Evolutionary conservation across 2,888 invertebrate species (phyloP).

Genomic region (Noctuana brunneofusca): DNA sequence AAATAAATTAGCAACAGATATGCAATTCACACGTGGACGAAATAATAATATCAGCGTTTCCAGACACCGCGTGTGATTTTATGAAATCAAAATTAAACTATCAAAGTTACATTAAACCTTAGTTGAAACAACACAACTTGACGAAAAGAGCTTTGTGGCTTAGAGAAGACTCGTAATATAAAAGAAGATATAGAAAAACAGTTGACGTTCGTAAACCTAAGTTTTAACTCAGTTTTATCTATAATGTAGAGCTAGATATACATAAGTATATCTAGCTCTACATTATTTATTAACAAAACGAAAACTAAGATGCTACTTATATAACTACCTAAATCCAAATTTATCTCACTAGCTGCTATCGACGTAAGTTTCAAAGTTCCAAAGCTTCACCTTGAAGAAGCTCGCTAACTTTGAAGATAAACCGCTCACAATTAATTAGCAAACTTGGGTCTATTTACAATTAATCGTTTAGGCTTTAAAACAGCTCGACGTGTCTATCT

Average conservation of each 20-base stretch:
- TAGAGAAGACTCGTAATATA: too few species aligned
- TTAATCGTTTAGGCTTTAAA: slow-evolving; percentile 10
- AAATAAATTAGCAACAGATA: slow-evolving; percentile 33
- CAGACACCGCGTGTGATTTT: background rate
- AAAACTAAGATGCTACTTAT: background rate
- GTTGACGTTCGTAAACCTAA: too few species aligned
- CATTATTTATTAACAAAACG: background rate
- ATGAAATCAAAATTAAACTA: background rate
- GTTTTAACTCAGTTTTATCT: too few species aligned
- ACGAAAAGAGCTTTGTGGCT: too few species aligned
- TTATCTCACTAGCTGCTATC: slow-evolving; percentile 11
- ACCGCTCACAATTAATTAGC: slow-evolving; percentile 22
- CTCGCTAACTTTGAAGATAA: slow-evolving; percentile 14
- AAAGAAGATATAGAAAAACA: too few species aligned
- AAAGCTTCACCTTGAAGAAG: slow-evolving; percentile 20
- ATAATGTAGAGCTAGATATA: too few species aligned
- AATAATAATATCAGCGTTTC: background rate
- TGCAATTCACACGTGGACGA: slow-evolving; percentile 1
- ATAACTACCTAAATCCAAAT: slow-evolving; percentile 1
- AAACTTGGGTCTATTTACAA: slow-evolving; percentile 10
- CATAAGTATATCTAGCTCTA: too few species aligned
- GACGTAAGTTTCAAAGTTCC: slow-evolving; percentile 8
- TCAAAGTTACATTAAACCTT: background rate
- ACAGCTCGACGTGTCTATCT: background rate
- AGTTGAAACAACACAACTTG: too few species aligned